These are phyloP conservation scores for Hippocampus mohnikei DNA, from an alignment of 2,113 vertebrate genomes.

Conservation along the genomic window DNA sequence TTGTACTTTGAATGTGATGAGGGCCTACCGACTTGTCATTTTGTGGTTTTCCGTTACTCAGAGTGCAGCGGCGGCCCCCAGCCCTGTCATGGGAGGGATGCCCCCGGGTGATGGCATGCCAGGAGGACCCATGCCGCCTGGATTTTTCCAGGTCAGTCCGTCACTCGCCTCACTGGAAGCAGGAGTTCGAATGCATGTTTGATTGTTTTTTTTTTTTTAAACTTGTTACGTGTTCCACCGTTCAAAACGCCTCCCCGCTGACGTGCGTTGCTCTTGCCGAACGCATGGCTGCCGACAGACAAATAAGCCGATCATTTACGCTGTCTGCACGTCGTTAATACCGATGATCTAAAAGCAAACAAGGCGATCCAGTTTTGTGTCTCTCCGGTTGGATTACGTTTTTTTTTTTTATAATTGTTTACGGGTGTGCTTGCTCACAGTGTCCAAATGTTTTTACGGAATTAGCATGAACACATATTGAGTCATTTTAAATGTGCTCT, in stretches of 20 bases:
- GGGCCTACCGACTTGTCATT: no score
- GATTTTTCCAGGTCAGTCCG: conserved; percentile 74
- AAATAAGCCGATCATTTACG: background rate
- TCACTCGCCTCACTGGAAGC: background rate
- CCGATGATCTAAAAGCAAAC: background rate
- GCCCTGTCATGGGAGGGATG: conserved; percentile 77
- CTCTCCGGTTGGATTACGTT: background rate
- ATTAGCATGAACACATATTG: conserved; percentile 1
- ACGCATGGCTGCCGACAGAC: background rate
- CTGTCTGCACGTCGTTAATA: background rate
- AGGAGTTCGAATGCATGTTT: background rate
- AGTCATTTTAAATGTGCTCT: background rate
- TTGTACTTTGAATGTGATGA: no score
- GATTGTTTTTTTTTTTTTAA: no score
- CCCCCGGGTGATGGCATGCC: conserved; percentile 76
- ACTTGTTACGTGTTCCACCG: no score
- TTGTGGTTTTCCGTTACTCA: conserved; percentile 10
- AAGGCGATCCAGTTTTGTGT: background rate
- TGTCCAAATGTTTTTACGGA: background rate
- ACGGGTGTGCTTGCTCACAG: background rate
- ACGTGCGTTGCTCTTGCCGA: no score
- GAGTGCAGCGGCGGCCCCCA: conserved; percentile 78
- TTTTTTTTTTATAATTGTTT: background rate
- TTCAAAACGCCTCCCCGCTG: no score
- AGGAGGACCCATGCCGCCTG: conserved; percentile 76